Evolutionary conservation across 37 sponge, comb jelly and placozoan species (phyloP), one percentile per base, ranked within the genome.

Genomic region (Theonella swinhoei): DNA sequence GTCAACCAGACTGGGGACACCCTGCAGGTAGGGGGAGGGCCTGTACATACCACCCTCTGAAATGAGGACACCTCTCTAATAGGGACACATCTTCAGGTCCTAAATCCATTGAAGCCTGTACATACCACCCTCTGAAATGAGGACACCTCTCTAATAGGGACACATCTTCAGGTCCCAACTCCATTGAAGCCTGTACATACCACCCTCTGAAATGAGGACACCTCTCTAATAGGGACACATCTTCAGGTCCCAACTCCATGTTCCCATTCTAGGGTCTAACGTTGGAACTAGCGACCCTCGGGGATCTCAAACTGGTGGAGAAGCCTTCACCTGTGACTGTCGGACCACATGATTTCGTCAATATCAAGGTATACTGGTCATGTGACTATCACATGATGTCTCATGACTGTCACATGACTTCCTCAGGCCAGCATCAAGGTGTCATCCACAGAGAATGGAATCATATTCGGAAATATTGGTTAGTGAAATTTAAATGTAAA

Each of bases 391-490:
- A 70, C 42, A 41, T 79, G 79, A 79, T 41, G 42, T 25, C 23
- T 1, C 39, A 39, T 42, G 2, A 37, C 28, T 60, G 58, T 34
- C 31, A 41, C 58, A 47, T 61, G 22, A 33, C 23, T 39, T 20
- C 65, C 39, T 1, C 58, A 87, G 87, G 94, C 94, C 14, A 88
- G 80, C 31, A 90, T 98, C 43, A 95, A 99, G 67, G 97, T 99
- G 35, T 97, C 99, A 3, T 97, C 97, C 39, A 99, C 99, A 33
- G 99, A 99, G 80, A 96, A 97, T 86, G 99, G 97, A 74, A 90
- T 99, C 67, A 99, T 99, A 30, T 99, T 99, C 80, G 99, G 99
- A 47, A 99, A 99, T 63, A 99, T 99, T 60, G 97, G 96, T 95
- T 40, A 71, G 78, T 65, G 19, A 58, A 58, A 58, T 20, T 58